Base-by-base conservation (phyloP, 2,797 vertebrate genomes). In the Danio kyathit region DNA sequence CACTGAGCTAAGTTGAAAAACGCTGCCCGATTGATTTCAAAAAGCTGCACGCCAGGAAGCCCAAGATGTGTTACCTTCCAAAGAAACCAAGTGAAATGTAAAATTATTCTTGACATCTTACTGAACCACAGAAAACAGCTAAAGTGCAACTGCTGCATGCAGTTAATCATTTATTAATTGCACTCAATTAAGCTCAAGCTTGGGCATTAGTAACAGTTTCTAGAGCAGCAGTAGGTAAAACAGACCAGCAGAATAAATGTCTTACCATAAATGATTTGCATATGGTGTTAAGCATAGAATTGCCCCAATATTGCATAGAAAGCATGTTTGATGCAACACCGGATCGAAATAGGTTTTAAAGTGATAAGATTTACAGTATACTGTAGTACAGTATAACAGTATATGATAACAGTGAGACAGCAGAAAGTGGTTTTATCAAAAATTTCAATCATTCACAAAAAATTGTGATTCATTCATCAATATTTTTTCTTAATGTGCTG, bases 31-130 rank as follows among this genome's bases (percentile, higher is more conserved):
- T 40, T 69, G 21, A 46, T 48, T 69, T 67, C n/a, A 65, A 74
- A 16, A 11, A 54, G 46, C 19, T 38, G 16, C 57, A 63, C 73
- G 9, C 16, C 29, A 60, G 29, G 29, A 17, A 41, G 51, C 63
- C 51, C 56, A 57, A 65, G 1, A 57, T 44, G 13, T 49, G 11
- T 2, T 56, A 44, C 4, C 8, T 46, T 76, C 5, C 17, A 65
- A 54, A 54, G 49, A 76, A 56, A 44, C 61, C 21, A 76, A 5
- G 21, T 54, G n/a, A 43, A 76, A 76, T 1, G 5, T 52, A 41
- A 54, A 76, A 54, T 44, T 3, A 52, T 16, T 54, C 48, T 64
- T 49, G 8, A 43, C 0, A 54, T 64, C 19, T 17, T 12, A 52
- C 29, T 29, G 29, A 29, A 29, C 29, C 29, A 29, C 29, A 29